phyloP scores from a whole-genome alignment of 2,113 vertebrate genomes.

The Caretta caretta region DNA sequence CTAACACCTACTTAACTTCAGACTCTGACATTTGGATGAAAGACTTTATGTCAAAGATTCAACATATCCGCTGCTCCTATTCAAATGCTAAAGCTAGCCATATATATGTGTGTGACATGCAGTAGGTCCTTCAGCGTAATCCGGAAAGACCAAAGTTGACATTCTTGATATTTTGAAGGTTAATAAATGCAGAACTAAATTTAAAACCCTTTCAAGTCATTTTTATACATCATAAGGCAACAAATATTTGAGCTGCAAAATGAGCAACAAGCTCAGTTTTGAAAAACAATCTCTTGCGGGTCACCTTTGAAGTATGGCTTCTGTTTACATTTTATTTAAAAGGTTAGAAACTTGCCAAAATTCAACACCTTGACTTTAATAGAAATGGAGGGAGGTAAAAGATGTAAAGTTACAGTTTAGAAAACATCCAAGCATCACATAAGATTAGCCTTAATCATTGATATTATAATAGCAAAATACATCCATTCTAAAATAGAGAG shows the following conservation, averaged over 20 bases:
- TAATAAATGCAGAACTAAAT: conserved; percentile 66
- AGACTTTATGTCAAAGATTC: conserved; percentile 62
- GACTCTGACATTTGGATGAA: conserved; percentile 59
- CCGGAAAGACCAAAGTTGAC: conserved; percentile 48
- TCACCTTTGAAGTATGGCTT: background rate
- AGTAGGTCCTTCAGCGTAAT: conserved; percentile 47
- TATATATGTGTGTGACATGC: conserved; percentile 21
- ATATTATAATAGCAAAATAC: background rate
- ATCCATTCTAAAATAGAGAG: background rate
- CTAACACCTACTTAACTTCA: conserved; percentile 63
- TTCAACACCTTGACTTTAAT: background rate
- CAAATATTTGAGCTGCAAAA: background rate
- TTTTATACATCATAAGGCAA: conserved; percentile 32
- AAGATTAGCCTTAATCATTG: background rate
- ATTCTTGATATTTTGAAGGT: conserved; percentile 65
- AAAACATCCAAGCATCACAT: background rate
- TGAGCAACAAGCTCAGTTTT: background rate
- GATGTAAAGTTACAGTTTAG: background rate
- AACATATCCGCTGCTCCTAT: conserved; percentile 64
- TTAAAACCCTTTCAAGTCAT: conserved; percentile 67
- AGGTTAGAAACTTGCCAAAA: background rate
- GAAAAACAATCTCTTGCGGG: background rate
- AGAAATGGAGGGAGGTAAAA: background rate
- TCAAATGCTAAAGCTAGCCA: conserved; percentile 64
- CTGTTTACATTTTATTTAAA: background rate